A percentile compares a stretch with the other conserved stretches of the same genome.
Evolutionary conservation across 2,113 vertebrate genomes (phyloP).

Genomic region (Corydoras maculifer): DNA sequence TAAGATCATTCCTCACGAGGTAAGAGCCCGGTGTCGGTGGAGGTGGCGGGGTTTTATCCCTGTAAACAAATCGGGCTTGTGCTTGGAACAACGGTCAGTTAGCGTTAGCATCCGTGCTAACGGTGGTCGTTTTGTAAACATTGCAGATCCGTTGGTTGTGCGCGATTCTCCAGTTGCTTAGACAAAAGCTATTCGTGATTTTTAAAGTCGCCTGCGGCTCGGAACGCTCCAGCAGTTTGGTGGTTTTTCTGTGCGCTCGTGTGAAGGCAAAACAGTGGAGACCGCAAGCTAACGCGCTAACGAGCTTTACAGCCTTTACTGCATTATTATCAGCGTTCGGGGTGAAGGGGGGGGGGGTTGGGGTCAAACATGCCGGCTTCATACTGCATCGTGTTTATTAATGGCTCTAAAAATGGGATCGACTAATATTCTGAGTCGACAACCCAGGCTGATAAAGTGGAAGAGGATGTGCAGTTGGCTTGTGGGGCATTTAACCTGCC

Average conservation of each 20-base stretch:
- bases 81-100: constrained; percentile 22
- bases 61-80: neutral
- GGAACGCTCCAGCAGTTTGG: too few species aligned
- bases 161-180: neutral
- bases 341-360: too few species aligned
- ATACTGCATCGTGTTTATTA: too few species aligned
- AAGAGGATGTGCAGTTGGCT: neutral
- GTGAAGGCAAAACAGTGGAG: too few species aligned
- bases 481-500: neutral
- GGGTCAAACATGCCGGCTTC: too few species aligned
- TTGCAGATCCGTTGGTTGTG: neutral
- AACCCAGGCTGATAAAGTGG: neutral
- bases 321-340: too few species aligned
- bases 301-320: too few species aligned
- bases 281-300: too few species aligned
- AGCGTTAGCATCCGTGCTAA: constrained; percentile 8
- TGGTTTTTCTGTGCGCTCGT: too few species aligned
- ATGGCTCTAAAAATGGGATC: too few species aligned
- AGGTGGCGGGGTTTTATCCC: neutral
- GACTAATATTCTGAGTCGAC: neutral
- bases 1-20: constrained; percentile 57
- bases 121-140: constrained; percentile 20
- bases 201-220: neutral
- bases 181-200: neutral
- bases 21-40: constrained; percentile 38